Conservation (phyloP, 2,797 vertebrate genomes). For the Falco naumanni region DNA sequence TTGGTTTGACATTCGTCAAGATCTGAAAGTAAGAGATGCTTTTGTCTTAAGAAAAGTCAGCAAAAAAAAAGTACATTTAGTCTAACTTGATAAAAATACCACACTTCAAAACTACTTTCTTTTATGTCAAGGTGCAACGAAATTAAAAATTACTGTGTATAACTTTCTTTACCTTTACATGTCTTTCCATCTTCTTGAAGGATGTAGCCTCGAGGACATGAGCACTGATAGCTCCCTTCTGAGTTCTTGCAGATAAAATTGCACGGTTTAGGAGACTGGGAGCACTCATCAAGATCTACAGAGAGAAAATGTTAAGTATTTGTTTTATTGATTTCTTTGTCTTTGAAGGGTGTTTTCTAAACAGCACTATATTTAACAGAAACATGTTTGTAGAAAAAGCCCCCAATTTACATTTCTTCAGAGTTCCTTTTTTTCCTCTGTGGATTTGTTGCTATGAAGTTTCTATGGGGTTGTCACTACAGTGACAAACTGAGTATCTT, state of each 20-base stretch:
- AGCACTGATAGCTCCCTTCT: constrained; percentile 80
- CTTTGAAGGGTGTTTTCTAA: not conserved
- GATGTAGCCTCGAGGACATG: constrained; percentile 76
- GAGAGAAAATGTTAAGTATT: not conserved
- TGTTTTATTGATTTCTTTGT: not conserved
- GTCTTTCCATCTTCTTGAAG: constrained; percentile 82
- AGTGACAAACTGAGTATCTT: not conserved
- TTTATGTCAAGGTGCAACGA: not conserved
- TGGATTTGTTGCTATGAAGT: not conserved
- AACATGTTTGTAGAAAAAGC: not conserved
- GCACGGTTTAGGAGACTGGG: constrained; percentile 80
- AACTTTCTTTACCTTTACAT: constrained; percentile 74
- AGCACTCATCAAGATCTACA: constrained; percentile 80
- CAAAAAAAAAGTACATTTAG: not conserved
- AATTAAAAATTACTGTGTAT: not conserved
- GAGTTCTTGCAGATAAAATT: constrained; percentile 82
- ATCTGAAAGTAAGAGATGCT: constrained; percentile 72
- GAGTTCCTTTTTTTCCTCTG: not conserved
- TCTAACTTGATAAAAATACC: not conserved
- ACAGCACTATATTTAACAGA: not conserved
- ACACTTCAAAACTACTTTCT: not conserved
- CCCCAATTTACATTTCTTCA: not conserved
- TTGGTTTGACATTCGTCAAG: constrained; percentile 86
- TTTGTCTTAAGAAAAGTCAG: not conserved
- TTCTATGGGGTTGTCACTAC: not conserved